Evolutionary conservation across 2,113 vertebrate genomes (phyloP), one percentile per base, ranked within the genome.

Genomic region (Bathybates hornii): DNA sequence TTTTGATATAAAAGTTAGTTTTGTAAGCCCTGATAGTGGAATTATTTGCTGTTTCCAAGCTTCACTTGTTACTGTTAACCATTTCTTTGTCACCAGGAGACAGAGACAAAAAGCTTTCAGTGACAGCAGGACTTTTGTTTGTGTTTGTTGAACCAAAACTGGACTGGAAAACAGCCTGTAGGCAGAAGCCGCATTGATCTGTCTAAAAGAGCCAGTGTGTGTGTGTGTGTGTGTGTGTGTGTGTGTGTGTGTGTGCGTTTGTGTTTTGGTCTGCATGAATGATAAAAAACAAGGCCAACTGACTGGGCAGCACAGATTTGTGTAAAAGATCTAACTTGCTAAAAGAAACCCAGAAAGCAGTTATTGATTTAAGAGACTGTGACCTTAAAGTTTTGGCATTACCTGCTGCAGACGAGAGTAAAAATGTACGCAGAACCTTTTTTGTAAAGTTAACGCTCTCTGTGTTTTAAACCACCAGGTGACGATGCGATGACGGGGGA

Each of bases 401-500:
- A 32, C 54, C 16, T n/a, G 3, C 53, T 27, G 17, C 2, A 34
- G 24, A 84, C 7, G 1, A 27, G 54, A 34, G 16, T 63, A 52
- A 36, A 34, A 45, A 24, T 34, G 1, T 6, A 57, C 0, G 21
- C 52, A 32, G 43, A 8, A n/a, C 29, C 13, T 48, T 79, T 11
- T 19, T 12, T 63, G 9, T 45, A 13, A 86, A 16, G 1, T n/a
- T 59, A 10, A 88, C 6, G 5, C 57, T 24, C 1, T 12, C 6
- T 2, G 71, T 91, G 81, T 80, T 56, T 61, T 17, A 9, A 19
- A 17, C 80, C 54, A 2, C 16, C 87, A 99, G 99, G 99, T 96
- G 99, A 99, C 79, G 99, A 99, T 95, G 98, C 97, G 2, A 97
- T 99, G 97, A 99, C 98, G 41, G 98, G 98, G 32, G 98, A 99